Base-by-base conservation (phyloP, 2,797 vertebrate species). In the Botia kubotai region DNA sequence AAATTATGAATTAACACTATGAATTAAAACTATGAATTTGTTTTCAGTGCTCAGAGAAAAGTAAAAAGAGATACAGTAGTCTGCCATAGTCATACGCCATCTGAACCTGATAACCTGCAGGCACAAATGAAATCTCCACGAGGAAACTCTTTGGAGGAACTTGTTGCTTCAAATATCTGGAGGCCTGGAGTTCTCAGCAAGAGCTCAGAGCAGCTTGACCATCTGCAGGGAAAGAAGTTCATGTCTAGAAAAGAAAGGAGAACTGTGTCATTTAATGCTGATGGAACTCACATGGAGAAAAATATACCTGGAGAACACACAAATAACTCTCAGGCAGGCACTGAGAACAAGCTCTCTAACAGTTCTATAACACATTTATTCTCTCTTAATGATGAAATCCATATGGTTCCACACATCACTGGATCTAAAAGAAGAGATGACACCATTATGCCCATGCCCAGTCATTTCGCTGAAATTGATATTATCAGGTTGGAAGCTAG, bases 71-170 rank as follows among this genome's bases (percentile, higher is more conserved):
- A 83, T 2, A 17, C 68, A 13, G 11, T 65, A 11, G 43, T 60
- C 2, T n/a, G 2, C 75, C 75, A 79, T 48, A 66, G 62, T 50
- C 72, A 68, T 0, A 72, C 71, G 3, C 84, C 79, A 17, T 83
- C 78, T 0, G 71, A 79, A 0, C 67, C 84, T 3, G 88, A 89
- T 60, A 86, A 90, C 70, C 89, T 84, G 14, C 78, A 1, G 0
- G 79, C 86, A 60, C 90, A 90, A 69, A 84, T 89, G 72, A 83
- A 90, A 13, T 90, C 92, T 39, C 87, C 91, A 36, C 89, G 93
- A 72, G 94, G 94, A 21, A 94, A 93, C 86, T 96, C 94, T 48
- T 89, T 94, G 95, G 93, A 95, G 87, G 95, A 95, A 78, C 89
- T 93, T 0, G 94, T 91, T 4, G 79, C 75, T 0, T 81, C 88